Evolutionary conservation across 2,797 vertebrate genomes (phyloP), one percentile per base, ranked within the genome.

Genomic region (Borostomias antarcticus): DNA sequence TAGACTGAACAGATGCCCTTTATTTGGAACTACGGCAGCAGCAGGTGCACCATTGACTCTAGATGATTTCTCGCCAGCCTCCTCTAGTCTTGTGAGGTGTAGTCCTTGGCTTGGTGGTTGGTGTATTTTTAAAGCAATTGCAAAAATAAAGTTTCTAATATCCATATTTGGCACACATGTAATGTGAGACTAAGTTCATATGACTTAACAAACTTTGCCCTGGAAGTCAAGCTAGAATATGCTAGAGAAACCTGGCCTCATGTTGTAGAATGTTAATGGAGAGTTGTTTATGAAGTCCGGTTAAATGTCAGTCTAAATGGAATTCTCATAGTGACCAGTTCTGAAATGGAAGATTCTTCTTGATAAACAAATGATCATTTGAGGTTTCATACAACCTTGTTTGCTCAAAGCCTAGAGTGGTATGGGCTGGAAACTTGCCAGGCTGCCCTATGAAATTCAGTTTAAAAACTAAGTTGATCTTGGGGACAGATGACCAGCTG

Each of bases 1-100:
- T 56, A 57, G 30, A 47, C 29, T 6, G 54, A 64, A 68, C 71
- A 78, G 66, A 66, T 59, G 59, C 26, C 13, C 56, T 75, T 59
- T 72, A 64, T 65, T 68, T 66, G 10, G 3, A 37, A 19, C 26
- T 17, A 10, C n/a, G n/a, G 28, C 19, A 37, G 40, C 23, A 9
- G 30, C 56, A 59, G 25, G 37, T 72, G 64, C 52, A 2, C 23
- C 10, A 21, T 37, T 51, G 26, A 50, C 25, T 15, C 23, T 17
- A 43, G 43, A 61, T 26, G 5, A 1, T 48, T 19, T n/a, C 11
- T 26, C 9, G 5, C 29, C 30, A 11, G 15, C 43, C 21, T 1
- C 33, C 61, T n/a, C 13, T 9, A 60, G 32, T 10, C 23, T 23
- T 4, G 5, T 43, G 23, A n/a, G 10, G 13, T 13, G 2, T 6